Conservation (phyloP, 2,888 invertebrate genomes). For the Synanthedon vespiformis region DNA sequence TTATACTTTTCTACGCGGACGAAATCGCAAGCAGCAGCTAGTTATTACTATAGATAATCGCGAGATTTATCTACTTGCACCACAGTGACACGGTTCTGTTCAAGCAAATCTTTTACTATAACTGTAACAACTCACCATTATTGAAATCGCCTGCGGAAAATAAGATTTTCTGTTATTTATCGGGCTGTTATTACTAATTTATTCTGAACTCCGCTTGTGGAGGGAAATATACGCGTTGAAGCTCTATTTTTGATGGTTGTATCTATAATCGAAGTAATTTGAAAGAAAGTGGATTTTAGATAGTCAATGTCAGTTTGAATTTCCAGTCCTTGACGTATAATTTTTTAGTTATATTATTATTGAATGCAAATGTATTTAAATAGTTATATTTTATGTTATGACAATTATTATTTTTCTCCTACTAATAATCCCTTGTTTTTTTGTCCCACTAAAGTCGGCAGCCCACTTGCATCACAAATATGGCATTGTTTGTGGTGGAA, state of each 20-base stretch:
- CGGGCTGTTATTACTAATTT: background rate
- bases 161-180: constrained; percentile 13
- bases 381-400: too few relatives aligned
- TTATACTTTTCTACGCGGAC: too few relatives aligned
- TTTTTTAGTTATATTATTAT: too few relatives aligned
- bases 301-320: background rate
- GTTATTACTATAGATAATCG: background rate
- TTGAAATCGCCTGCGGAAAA: constrained; percentile 17
- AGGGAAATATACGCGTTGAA: background rate
- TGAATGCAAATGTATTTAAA: too few relatives aligned
- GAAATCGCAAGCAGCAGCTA: too few relatives aligned
- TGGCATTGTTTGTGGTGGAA: too few relatives aligned
- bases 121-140: constrained; percentile 9
- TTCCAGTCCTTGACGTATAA: background rate
- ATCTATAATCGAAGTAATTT: constrained; percentile 3
- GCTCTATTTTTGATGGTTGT: background rate
- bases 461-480: too few relatives aligned
- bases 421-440: too few relatives aligned
- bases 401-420: too few relatives aligned
- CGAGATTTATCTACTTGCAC: background rate
- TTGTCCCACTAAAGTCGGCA: too few relatives aligned
- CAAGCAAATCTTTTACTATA: constrained; percentile 5
- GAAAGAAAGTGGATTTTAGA: constrained; percentile 3
- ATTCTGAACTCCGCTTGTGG: background rate
- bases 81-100: constrained; percentile 8